These are phyloP conservation scores for Trichopria drosophilae DNA, from an alignment of 2,888 invertebrate species.

Conservation along the genomic window DNA sequence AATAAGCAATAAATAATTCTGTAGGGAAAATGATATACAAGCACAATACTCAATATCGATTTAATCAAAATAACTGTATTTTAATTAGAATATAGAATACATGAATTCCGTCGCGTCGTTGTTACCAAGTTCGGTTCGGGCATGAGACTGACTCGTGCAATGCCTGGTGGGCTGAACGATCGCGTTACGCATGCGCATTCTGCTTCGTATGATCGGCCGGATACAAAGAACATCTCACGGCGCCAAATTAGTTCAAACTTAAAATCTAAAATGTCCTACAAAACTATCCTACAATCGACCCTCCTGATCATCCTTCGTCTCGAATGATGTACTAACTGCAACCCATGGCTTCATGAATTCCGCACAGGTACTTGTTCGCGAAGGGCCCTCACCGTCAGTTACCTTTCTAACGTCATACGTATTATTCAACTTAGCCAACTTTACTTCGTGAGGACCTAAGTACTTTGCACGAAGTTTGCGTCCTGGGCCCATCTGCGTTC, in stretches of 20 bases:
- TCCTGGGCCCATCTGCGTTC: neutral
- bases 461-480: neutral
- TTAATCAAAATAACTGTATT: neutral
- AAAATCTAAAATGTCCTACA: too few relatives aligned
- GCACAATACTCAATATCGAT: too few relatives aligned
- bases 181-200: too few relatives aligned
- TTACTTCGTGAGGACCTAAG: neutral
- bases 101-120: neutral
- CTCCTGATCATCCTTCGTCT: slow-evolving; percentile 2
- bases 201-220: too few relatives aligned
- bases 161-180: too few relatives aligned
- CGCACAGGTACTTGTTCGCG: slow-evolving; percentile 1
- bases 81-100: neutral
- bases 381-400: neutral
- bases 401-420: neutral
- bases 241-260: too few relatives aligned
- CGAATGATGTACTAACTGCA: neutral
- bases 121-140: too few relatives aligned
- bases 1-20: too few relatives aligned
- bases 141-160: too few relatives aligned
- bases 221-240: too few relatives aligned
- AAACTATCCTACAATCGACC: slow-evolving; percentile 3
- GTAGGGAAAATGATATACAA: too few relatives aligned
- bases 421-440: neutral
- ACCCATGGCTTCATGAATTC: slow-evolving; percentile 12